Evolutionary conservation across 2,888 invertebrate genomes (phyloP).

Genomic region (Ferdinandea cuprea): DNA sequence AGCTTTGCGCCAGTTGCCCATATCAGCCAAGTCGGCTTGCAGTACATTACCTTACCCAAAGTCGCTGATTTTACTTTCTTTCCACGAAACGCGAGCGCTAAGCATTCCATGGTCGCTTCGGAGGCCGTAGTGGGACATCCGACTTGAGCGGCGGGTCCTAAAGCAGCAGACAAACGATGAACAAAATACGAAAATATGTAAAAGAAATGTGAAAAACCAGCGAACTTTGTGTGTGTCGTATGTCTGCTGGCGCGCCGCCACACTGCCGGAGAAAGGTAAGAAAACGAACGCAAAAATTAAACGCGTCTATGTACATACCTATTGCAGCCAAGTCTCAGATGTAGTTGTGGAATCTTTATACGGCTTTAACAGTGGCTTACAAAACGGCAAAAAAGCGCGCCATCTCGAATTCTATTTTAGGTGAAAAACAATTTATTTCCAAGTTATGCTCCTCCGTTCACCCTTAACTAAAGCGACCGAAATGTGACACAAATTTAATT

Average conservation of each 20-base stretch:
- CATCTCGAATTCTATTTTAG: conserved; percentile 44
- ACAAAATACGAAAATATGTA: conserved; percentile 51
- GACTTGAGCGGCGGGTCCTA: conserved; percentile 51
- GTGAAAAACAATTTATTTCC: conserved; percentile 50
- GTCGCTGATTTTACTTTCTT: conserved; percentile 70
- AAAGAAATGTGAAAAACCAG: conserved; percentile 34
- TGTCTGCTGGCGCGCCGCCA: background rate
- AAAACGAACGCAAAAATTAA: conserved; percentile 59
- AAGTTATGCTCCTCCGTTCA: conserved; percentile 37
- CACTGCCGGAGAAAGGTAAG: conserved; percentile 61
- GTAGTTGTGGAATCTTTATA: conserved; percentile 24
- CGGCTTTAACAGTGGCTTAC: conserved; percentile 60
- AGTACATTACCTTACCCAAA: conserved; percentile 64
- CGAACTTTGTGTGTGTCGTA: background rate
- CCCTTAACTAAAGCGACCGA: conserved; percentile 46
- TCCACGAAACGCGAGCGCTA: conserved; percentile 65
- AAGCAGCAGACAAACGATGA: conserved; percentile 60
- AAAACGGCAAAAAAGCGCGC: conserved; percentile 20
- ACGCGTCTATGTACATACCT: conserved; percentile 5
- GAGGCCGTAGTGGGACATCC: conserved; percentile 41
- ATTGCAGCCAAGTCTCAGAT: background rate
- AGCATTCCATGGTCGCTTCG: conserved; percentile 59
- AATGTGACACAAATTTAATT: conserved; percentile 15
- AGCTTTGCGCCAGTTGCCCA: conserved; percentile 74
- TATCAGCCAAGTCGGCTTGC: conserved; percentile 63